These are phyloP conservation scores for Tuta absoluta DNA, from an alignment of 2,888 invertebrate species.

Conservation along the genomic window DNA sequence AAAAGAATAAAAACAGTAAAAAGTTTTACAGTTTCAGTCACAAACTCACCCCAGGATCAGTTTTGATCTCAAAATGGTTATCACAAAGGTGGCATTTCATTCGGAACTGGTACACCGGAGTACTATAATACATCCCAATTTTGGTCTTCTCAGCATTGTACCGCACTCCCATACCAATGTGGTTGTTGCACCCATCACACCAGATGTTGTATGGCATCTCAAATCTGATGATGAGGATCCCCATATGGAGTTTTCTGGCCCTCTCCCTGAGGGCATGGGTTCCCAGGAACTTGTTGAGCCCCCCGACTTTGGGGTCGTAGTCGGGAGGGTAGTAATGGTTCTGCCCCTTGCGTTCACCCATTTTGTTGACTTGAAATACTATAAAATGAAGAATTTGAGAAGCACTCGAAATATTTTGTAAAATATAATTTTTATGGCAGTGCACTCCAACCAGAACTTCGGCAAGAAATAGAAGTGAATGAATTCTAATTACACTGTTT, in stretches of 20 bases:
- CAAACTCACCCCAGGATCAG: constrained; percentile 94
- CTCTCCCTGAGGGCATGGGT: constrained; percentile 98
- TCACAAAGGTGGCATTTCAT: constrained; percentile 99
- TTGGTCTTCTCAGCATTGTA: constrained; percentile 97
- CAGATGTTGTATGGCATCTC: constrained; percentile 99
- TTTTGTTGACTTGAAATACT: constrained; percentile 61
- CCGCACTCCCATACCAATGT: constrained; percentile 99
- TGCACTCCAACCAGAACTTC: no score
- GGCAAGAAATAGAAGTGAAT: no score
- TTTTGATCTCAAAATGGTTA: constrained; percentile 98
- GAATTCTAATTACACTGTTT: no score
- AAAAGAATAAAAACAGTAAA: no score
- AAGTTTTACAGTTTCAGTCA: no score
- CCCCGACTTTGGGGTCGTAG: constrained; percentile 97
- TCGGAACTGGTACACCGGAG: constrained; percentile 98
- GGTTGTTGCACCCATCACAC: constrained; percentile 99
- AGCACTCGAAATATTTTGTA: no score
- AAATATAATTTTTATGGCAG: no score
- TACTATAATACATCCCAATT: constrained; percentile 98
- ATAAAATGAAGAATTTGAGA: constrained; percentile 23
- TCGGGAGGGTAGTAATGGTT: constrained; percentile 99
- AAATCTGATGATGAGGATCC: constrained; percentile 97
- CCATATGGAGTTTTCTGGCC: constrained; percentile 96
- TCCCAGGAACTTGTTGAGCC: constrained; percentile 95
- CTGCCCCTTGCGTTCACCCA: constrained; percentile 99